Base-by-base conservation (phyloP, 2,113 vertebrate species). In the Cyanistes caeruleus region DNA sequence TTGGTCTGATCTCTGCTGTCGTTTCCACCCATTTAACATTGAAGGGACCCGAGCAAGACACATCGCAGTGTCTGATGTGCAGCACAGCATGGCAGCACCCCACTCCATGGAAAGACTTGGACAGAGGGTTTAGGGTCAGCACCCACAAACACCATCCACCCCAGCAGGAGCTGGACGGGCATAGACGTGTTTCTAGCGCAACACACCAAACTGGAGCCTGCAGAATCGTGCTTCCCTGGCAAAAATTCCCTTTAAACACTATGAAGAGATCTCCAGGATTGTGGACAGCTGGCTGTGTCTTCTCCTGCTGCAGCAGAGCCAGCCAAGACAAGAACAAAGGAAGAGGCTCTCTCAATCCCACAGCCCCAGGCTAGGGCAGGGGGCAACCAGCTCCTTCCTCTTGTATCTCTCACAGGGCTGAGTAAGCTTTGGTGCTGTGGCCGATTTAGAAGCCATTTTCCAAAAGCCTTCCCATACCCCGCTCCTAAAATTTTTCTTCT, bases 1-100 rank as follows among this genome's bases (percentile, higher is more conserved):
- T 96, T 96, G 96, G 95, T 96, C 96, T 96, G 94, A 94, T 78
- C 62, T 70, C 86, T 79, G 84, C 91, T 88, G 65, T 72, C 8
- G 0, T 49, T 92, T 84, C 88, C 60, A 62, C 51, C 55, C 68
- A 31, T 2, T 2, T 6, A 9, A 58, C 2, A 10, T 10, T 2
- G 31, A 69, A 51, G 88, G 63, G 87, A 69, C 79, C 49, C 49
- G 2, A 76, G 56, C 0, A 5, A 48, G 68, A 43, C 51, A 74
- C 68, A 25, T 21, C 55, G 41, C 37, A 7, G 22, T 15, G 62
- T 21, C 11, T 24, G 46, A 39, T 3, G 2, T 5, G 87, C 87
- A 90, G 79, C 87, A 76, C 41, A 0, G 48, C 48, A 33, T 2
- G 31, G 63, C 49, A 84, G 82, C 85, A 74, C 82, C 67, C 1